Base-by-base conservation (phyloP, 2,797 vertebrate species). In the Acestrorhynchus altus region DNA sequence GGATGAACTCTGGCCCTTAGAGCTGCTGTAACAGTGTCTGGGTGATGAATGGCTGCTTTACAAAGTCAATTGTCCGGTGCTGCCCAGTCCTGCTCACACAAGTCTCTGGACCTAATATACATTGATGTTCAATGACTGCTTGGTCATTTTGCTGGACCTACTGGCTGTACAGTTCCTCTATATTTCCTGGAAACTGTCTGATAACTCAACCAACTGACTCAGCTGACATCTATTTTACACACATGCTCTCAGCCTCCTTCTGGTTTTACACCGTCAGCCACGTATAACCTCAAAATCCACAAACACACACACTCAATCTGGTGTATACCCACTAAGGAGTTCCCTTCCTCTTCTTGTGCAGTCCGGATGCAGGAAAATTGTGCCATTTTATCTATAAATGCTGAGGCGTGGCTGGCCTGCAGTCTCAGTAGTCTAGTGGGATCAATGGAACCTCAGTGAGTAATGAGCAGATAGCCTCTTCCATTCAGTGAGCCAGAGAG, bases 1-100 rank as follows among this genome's bases (percentile, higher is more conserved):
- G 83, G 75, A 85, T 80, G 88, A 89, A 90, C 85, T 77, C 81
- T 82, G 86, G 90, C 89, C 90, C 89, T 88, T 78, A 79, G 88
- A 92, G 89, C 89, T 88, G 88, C 85, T 92, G 90, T 92, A 89
- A 89, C 87, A 80, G 87, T 88, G 87, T 91, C 89, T 88, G 71
- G 8, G 83, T 93, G 92, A 94, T 93, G 92, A 91, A 94, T 93
- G 90, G 90, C 89, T 84, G 86, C 89, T 88, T 87, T 88, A 87
- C 90, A 88, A 87, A 89, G 89, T 90, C 86, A 87, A 83, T 84
- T 85, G 87, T 80, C 85, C 81, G 79, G 83, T 79, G 78, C 80
- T 67, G 60, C 69, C 26, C 73, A 51, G 60, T 73, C 42, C 65
- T 46, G 61, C 60, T 72, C 60, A 39, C 68, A 46, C 60, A 64